Evolutionary conservation across 1,140 invertebrate species (phyloP).

Genomic region (Anastatus disparis): DNA sequence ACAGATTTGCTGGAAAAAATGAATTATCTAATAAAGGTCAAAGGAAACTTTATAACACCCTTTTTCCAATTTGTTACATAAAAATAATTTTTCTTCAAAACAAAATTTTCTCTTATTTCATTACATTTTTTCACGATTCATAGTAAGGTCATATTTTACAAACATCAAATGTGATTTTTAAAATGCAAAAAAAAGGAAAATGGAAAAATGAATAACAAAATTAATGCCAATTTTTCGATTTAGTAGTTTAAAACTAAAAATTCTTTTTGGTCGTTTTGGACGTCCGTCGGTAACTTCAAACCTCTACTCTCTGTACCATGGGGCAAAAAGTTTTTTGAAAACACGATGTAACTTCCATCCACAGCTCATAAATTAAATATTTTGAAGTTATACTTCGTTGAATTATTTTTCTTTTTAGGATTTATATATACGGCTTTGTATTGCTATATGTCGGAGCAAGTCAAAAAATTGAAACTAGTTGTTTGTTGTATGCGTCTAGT

Average conservation of each 20-base stretch:
- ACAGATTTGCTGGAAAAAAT: too few relatives aligned
- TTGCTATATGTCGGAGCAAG: neutral
- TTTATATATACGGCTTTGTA: slow-evolving; percentile 31
- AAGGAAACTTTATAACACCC: too few relatives aligned
- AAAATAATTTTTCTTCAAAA: too few relatives aligned
- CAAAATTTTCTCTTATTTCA: too few relatives aligned
- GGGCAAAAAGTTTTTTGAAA: slow-evolving; percentile 10
- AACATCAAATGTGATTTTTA: too few relatives aligned
- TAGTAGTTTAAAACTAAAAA: neutral
- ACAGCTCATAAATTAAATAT: slow-evolving; percentile 29
- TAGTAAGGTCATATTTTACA: too few relatives aligned
- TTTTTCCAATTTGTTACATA: too few relatives aligned
- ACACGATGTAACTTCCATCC: slow-evolving; percentile 11
- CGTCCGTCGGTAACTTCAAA: neutral
- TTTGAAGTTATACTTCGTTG: slow-evolving; percentile 19
- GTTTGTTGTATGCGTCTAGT: neutral
- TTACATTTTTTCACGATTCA: too few relatives aligned
- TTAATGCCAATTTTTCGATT: neutral
- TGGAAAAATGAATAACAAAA: too few relatives aligned
- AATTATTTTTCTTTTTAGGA: neutral
- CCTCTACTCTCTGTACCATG: too few relatives aligned
- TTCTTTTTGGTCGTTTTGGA: neutral
- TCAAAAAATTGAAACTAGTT: slow-evolving; percentile 14
- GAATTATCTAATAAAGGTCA: too few relatives aligned
- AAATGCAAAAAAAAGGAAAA: too few relatives aligned